Conservation (phyloP, 2,888 invertebrate genomes). For the Psococerastis gibbosa region DNA sequence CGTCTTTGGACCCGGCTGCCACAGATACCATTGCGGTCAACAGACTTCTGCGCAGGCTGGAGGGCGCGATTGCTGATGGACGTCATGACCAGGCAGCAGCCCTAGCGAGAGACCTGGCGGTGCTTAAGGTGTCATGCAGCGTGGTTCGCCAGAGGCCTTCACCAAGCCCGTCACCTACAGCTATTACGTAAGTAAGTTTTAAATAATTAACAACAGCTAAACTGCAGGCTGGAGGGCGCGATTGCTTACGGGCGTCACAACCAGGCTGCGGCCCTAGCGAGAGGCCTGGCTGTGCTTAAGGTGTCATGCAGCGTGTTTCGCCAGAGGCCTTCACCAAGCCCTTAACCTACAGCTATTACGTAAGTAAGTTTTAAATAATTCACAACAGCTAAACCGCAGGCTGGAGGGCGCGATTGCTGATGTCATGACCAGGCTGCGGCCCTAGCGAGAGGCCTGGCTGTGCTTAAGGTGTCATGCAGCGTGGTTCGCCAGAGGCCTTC, state of each 20-base stretch:
- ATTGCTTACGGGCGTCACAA: constrained; percentile 58
- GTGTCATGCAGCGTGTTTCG: constrained; percentile 51
- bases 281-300: constrained; percentile 54
- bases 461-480: constrained; percentile 54
- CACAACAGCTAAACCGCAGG: too few species aligned
- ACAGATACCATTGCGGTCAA: constrained; percentile 37
- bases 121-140: constrained; percentile 54
- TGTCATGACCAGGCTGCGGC: constrained; percentile 55
- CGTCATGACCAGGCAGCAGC: constrained; percentile 55
- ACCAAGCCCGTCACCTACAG: neutral
- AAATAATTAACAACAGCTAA: neutral
- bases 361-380: constrained; percentile 16
- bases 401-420: constrained; percentile 56
- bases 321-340: constrained; percentile 19
- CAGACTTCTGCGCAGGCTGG: constrained; percentile 46
- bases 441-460: constrained; percentile 56
- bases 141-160: constrained; percentile 31
- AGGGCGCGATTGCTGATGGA: constrained; percentile 57
- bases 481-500: constrained; percentile 31
- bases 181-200: constrained; percentile 20
- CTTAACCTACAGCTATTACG: constrained; percentile 18
- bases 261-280: constrained; percentile 54
- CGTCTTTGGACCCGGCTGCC: neutral
- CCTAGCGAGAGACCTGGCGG: constrained; percentile 56
- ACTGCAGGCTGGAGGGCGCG: constrained; percentile 53